Evolutionary conservation across 2,888 invertebrate genomes (phyloP).

Genomic region (Lucinisca nassula): DNA sequence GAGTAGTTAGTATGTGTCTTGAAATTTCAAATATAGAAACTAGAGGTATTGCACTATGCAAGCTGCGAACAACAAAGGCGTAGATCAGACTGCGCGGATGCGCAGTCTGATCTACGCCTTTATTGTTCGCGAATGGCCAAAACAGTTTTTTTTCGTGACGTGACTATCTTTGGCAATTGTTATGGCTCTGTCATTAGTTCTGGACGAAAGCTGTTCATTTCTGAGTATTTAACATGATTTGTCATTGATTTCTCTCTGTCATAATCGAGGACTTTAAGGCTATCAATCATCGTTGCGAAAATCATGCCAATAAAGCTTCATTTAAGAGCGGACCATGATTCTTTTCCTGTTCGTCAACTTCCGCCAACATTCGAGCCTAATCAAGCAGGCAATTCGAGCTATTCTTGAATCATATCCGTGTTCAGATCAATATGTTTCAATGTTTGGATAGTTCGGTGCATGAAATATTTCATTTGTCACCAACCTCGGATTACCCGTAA

Average conservation of each 20-base stretch:
- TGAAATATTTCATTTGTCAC: too few species aligned
- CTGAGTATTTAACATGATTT: slow-evolving; percentile 34
- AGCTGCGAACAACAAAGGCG: too few species aligned
- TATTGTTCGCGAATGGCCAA: too few species aligned
- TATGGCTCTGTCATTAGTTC: neutral
- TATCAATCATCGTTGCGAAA: slow-evolving; percentile 45
- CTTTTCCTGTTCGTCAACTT: neutral
- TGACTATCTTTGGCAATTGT: neutral
- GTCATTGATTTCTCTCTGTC: slow-evolving; percentile 48
- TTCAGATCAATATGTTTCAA: neutral
- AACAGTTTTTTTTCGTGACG: too few species aligned
- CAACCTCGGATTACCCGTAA: neutral
- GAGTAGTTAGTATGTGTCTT: too few species aligned
- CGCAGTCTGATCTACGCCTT: too few species aligned
- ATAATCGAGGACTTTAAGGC: neutral
- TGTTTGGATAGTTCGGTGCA: too few species aligned
- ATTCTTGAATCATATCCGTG: neutral
- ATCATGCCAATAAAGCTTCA: slow-evolving; percentile 53
- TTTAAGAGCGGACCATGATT: slow-evolving; percentile 5
- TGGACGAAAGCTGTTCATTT: neutral
- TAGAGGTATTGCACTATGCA: too few species aligned
- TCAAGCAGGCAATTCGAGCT: neutral
- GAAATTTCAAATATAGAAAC: too few species aligned
- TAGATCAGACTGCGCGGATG: too few species aligned
- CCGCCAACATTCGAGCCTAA: neutral